Evolutionary conservation across 2,888 invertebrate genomes (phyloP), one percentile per base, ranked within the genome.

Genomic region (Pachydiplax longipennis): DNA sequence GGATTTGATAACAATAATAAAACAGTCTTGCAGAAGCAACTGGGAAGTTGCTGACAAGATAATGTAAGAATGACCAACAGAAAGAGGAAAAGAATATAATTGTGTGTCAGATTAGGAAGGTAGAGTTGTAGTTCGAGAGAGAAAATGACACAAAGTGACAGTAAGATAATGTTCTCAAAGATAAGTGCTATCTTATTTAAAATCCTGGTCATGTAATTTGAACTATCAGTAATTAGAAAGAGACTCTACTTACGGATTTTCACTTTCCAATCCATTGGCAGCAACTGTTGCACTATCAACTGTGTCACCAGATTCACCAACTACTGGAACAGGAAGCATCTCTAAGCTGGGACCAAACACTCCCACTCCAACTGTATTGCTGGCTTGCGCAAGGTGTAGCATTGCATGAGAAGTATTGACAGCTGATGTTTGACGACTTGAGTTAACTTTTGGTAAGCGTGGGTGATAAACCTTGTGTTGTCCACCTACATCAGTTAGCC

Each of bases 401-500:
- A 95, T 92, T 1, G 94, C 93, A 53, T 94, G 93, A 82, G 93
- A 93, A 22, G 93, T 90, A 48, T 91, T 91, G 90, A 91, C 92
- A 0, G 90, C 83, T 10, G 91, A 91, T 81, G 93, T 92, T 90
- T 93, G 93, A 91, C 93, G 87, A 15, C 87, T 87, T 12, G 87
- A 87, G 87, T 61, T 87, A 10, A 87, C 61, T 61, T 61, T 87
- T 12, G 87, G 87, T 37, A 61, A 22, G 4, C 61, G 90, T 25
- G 58, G 81, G 40, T 58, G 81, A 13, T 61, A 81, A 10, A 37
- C 37, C 22, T 25, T 31, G 25, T 61, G 65, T 48, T 25, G 65
- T 91, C 96, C 97, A 61, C 98, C 98, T 87, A 97, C 94, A 94
- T 98, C 98, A 22, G 96, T 97, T 91, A 98, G 94, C 92, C 97